Evolutionary conservation across 1,140 invertebrate genomes (phyloP).

Genomic region (Scylla paramamosain): DNA sequence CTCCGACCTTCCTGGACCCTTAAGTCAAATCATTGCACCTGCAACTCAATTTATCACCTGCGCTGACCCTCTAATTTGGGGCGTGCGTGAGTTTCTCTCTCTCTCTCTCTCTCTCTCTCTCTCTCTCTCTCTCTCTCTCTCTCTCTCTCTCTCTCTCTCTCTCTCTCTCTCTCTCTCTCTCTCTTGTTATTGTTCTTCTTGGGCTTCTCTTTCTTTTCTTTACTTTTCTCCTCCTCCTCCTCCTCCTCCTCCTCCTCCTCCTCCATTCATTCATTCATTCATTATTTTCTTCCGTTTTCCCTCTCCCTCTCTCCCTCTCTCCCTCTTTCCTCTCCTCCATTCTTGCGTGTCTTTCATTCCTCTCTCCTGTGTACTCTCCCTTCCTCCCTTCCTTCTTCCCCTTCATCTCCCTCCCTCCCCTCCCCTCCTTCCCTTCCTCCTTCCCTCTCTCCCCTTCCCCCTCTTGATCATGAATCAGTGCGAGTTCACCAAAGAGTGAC

Average conservation of each 20-base stretch:
- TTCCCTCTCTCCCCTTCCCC: background rate
- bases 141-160: background rate
- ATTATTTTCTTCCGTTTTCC: background rate
- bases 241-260: background rate
- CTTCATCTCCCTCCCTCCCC: background rate
- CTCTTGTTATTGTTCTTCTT: background rate
- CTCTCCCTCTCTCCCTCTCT: background rate
- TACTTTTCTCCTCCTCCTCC: background rate
- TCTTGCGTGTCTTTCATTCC: no score
- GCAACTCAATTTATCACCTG: no score
- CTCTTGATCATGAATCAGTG: background rate
- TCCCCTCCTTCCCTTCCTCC: background rate
- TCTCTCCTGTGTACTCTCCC: no score
- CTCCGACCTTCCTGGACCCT: no score
- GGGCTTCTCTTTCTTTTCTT: background rate
- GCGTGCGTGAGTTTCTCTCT: background rate
- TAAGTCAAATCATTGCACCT: no score
- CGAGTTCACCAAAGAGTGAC: background rate
- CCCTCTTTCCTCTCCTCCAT: no score
- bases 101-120: conserved; percentile 35
- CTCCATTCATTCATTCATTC: background rate
- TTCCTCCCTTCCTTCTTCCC: no score
- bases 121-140: conserved; percentile 27
- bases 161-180: background rate
- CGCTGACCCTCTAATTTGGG: background rate